Evolutionary conservation across 1,140 invertebrate genomes (phyloP).

Genomic region (Tetramorium alpestre): DNA sequence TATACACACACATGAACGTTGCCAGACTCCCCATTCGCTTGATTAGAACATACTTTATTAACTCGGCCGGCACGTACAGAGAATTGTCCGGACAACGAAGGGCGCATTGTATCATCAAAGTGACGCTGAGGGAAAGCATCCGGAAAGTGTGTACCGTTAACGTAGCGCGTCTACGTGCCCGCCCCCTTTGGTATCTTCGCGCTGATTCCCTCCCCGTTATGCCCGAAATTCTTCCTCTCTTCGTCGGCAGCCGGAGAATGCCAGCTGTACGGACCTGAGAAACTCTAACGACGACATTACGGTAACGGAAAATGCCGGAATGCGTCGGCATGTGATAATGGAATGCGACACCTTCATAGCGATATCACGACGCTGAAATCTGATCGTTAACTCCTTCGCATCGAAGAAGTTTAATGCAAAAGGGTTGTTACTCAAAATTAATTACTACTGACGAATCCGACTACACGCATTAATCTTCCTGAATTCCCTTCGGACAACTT

Average conservation of each 20-base stretch:
- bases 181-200: background rate
- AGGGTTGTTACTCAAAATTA: slow-evolving; percentile 9
- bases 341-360: slow-evolving; percentile 39
- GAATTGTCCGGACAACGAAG: slow-evolving; percentile 24
- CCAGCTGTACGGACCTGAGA: slow-evolving; percentile 8
- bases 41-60: slow-evolving; percentile 74
- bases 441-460: background rate
- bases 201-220: slow-evolving; percentile 14
- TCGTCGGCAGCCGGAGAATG: slow-evolving; percentile 25
- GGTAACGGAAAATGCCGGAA: slow-evolving; percentile 57
- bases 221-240: slow-evolving; percentile 49
- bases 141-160: slow-evolving; percentile 26
- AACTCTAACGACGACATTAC: slow-evolving; percentile 30
- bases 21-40: slow-evolving; percentile 55
- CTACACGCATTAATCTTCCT: background rate
- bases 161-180: background rate
- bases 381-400: background rate
- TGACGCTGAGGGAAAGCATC: slow-evolving; percentile 42
- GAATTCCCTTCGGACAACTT: background rate
- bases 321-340: slow-evolving; percentile 63
- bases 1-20: background rate
- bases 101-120: slow-evolving; percentile 33
- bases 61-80: slow-evolving; percentile 43
- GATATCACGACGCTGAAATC: slow-evolving; percentile 17
- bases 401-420: background rate